Percentiles rank a stretch among this genome's conserved stretches.
Conservation (phyloP, 2,888 invertebrate species). For the Papilio demoleus region DNA sequence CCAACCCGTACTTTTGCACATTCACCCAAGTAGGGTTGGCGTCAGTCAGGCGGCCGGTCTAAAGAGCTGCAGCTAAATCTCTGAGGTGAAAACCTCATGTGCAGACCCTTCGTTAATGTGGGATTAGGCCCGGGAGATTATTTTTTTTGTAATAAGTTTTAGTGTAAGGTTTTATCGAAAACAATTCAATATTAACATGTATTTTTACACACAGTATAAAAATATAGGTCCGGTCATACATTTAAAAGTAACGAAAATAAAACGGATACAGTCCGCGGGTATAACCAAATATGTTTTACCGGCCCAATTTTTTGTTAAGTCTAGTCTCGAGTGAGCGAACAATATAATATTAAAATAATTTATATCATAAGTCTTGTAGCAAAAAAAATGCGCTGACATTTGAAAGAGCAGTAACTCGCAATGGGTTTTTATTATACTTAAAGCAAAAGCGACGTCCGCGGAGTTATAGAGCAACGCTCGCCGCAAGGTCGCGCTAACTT, state of each 20-base stretch:
- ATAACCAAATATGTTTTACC: conserved; percentile 12
- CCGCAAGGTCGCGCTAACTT: conserved; percentile 33
- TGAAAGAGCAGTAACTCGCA: conserved; percentile 32
- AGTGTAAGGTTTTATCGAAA: too few relatives aligned
- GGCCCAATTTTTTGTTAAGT: conserved; percentile 15
- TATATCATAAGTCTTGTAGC: conserved; percentile 23
- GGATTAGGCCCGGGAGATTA: too few relatives aligned
- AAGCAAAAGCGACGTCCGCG: conserved; percentile 20
- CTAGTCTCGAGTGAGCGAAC: conserved; percentile 2
- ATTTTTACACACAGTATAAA: too few relatives aligned
- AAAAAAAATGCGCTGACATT: conserved; percentile 34
- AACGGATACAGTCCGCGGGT: not conserved
- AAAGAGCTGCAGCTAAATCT: too few relatives aligned
- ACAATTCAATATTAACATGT: too few relatives aligned
- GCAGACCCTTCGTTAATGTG: too few relatives aligned
- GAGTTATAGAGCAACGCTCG: conserved; percentile 31
- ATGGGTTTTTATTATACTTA: conserved; percentile 31
- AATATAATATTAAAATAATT: conserved; percentile 30
- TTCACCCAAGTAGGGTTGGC: too few relatives aligned
- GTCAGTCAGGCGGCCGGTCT: too few relatives aligned
- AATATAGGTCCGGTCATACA: not conserved
- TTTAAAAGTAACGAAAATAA: not conserved
- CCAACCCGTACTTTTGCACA: too few relatives aligned
- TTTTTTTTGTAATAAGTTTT: too few relatives aligned
- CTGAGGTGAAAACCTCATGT: too few relatives aligned